phyloP scores from a whole-genome alignment of 2,797 vertebrate genomes.

The Cercopithecus mitis region DNA sequence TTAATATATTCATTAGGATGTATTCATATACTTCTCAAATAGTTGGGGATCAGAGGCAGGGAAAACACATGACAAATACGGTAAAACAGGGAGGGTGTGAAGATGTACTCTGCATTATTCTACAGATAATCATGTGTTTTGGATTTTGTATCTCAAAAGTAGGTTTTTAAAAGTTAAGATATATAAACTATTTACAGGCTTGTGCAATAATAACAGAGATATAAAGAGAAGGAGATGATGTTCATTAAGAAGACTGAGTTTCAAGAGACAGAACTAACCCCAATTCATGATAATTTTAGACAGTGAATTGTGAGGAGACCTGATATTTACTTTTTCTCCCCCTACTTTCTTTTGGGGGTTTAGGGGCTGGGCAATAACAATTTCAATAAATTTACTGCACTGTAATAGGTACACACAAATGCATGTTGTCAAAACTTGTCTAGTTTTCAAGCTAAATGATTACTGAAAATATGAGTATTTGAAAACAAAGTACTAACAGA shows the following conservation, averaged over 20 bases:
- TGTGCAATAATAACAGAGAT: background rate
- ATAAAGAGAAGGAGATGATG: background rate
- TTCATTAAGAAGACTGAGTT: background rate
- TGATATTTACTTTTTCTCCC: background rate
- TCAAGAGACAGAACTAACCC: background rate
- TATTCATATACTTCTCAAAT: constrained; percentile 51
- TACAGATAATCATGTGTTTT: background rate
- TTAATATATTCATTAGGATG: constrained; percentile 27
- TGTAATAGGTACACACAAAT: background rate
- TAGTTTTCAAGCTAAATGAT: background rate
- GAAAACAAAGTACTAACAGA: background rate
- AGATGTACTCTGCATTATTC: background rate
- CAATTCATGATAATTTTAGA: background rate
- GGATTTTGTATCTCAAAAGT: background rate
- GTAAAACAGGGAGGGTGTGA: background rate
- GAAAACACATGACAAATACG: constrained; percentile 34
- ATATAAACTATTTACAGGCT: background rate
- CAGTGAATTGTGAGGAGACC: background rate
- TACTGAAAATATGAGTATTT: background rate
- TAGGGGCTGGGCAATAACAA: background rate
- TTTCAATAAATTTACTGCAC: background rate
- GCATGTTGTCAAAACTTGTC: background rate
- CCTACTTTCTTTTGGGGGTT: background rate
- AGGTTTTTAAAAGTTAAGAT: background rate
- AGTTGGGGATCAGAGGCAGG: constrained; percentile 26